Conservation (phyloP, 1,140 invertebrate species). For the Steinernema khuongi region DNA sequence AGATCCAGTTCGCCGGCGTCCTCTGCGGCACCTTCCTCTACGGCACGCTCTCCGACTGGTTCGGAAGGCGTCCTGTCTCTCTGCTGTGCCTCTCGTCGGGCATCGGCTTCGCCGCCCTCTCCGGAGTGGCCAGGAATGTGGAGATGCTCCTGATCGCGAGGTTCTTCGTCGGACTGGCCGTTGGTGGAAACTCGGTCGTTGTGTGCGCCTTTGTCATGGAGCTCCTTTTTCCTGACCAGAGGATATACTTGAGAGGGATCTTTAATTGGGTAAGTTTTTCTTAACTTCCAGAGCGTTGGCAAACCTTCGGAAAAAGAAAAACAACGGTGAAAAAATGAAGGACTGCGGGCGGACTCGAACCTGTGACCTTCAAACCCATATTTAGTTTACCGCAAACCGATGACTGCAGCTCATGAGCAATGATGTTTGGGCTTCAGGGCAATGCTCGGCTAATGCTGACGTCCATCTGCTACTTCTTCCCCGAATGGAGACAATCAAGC, state of each 20-base stretch:
- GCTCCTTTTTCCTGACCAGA: constrained; percentile 47
- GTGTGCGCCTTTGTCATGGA: constrained; percentile 54
- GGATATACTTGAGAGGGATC: constrained; percentile 57
- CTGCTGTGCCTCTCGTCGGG: constrained; percentile 34
- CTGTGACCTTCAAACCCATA: constrained; percentile 15
- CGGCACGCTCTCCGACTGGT: constrained; percentile 44
- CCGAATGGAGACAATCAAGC: constrained; percentile 40
- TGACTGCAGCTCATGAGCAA: not conserved
- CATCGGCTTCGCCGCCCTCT: not conserved
- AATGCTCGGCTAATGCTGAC: constrained; percentile 50
- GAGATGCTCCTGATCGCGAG: constrained; percentile 42
- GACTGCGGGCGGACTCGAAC: not conserved
- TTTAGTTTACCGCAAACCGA: not conserved
- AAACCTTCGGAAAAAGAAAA: not conserved
- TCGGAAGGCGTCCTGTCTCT: constrained; percentile 51
- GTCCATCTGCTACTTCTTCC: constrained; percentile 52
- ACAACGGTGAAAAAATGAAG: too few species aligned
- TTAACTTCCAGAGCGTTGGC: not conserved
- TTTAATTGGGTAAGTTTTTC: constrained; percentile 54
- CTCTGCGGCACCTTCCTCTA: constrained; percentile 46
- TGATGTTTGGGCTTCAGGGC: constrained; percentile 37
- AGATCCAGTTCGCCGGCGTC: constrained; percentile 46
- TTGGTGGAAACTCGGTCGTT: constrained; percentile 54
- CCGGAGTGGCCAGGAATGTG: constrained; percentile 43
- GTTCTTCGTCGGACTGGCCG: constrained; percentile 45